Percentiles rank a stretch among this genome's conserved stretches.
phyloP scores from a whole-genome alignment of 2,113 vertebrate species.

The Poeciliopsis turrubarensis region DNA sequence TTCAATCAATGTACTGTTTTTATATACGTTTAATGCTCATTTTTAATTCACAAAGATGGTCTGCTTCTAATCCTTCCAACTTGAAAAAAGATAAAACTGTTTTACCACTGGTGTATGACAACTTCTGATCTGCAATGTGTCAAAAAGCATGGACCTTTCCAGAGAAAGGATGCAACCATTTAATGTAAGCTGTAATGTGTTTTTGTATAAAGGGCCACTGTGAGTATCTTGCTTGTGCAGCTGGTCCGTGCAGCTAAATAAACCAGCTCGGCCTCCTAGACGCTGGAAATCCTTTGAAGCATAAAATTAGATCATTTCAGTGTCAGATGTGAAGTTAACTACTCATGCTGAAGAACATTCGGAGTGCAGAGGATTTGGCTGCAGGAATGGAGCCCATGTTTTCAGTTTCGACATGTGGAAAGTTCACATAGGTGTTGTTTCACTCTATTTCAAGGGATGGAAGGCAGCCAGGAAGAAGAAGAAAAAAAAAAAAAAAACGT shows the following conservation, averaged over 20 bases:
- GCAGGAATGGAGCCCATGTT: constrained; percentile 20
- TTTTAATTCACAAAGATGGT: too few species aligned
- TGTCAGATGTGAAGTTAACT: constrained; percentile 1
- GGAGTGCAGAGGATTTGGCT: not conserved
- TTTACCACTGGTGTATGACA: too few species aligned
- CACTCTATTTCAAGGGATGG: not conserved
- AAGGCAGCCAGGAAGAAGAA: not conserved
- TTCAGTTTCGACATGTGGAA: not conserved
- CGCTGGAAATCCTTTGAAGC: constrained; percentile 10
- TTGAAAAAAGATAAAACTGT: too few species aligned
- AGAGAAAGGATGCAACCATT: not conserved
- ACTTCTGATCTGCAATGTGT: too few species aligned
- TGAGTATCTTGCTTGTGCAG: constrained; percentile 4
- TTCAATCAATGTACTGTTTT: too few species aligned
- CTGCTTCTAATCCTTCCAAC: too few species aligned
- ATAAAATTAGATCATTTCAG: constrained; percentile 4
- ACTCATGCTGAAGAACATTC: constrained; percentile 9
- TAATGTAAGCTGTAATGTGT: not conserved
- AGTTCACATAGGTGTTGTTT: not conserved
- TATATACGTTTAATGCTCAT: too few species aligned
- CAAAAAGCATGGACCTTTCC: not conserved
- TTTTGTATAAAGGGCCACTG: constrained; percentile 1
- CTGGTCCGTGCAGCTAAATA: constrained; percentile 29
- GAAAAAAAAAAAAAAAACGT: not conserved
- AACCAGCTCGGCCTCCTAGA: constrained; percentile 11